Evolutionary conservation across 1,140 invertebrate species (phyloP), one percentile per base, ranked within the genome.

Genomic region (Nasonia vitripennis): DNA sequence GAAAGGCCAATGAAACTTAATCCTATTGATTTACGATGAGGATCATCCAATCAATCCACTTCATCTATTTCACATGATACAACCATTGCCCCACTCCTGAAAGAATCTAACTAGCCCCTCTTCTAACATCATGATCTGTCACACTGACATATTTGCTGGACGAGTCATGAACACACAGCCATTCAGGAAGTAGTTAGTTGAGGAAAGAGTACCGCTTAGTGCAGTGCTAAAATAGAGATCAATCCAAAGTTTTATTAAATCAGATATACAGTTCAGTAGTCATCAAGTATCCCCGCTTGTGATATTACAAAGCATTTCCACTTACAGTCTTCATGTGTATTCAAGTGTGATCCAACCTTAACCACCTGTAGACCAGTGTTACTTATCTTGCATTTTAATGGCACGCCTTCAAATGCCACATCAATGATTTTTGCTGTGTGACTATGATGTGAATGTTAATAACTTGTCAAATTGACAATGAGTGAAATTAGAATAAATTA

Each of bases 401-500:
- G 0, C 34, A 34, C 5, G 12, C 31, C 27, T 34, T 27, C 14
- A 34, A 74, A 2, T 34, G 14, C 27, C 27, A 17, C 27, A 74
- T 74, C 9, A 12, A 74, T 37, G 23, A 77, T 77, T 77, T 77
- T 37, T 48, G 37, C 41, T 31, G 74, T 67, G 3, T 1, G 11
- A 67, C 17, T 75, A 31, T 11, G 41, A 31, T 0, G 2, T 6
- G 11, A 41, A 45, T 31, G 27, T 51, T 45, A 78, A 71, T 78
- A 51, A 51, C 11, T 79, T 27, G 79, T 78, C 51, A 71, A 70
- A 73, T 74, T 84, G n/a, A 62, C 20, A 79, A 79, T 27, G 34
- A 77, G 37, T 71, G 10, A 55, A 79, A 27, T 81, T 75, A 85
- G 34, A 85, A 85, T 81, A 81, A 77, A 85, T 81, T 81, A 77